Evolutionary conservation across 2,797 vertebrate genomes (phyloP), one percentile per base, ranked within the genome.

Genomic region (Neopelma chrysocephalum): DNA sequence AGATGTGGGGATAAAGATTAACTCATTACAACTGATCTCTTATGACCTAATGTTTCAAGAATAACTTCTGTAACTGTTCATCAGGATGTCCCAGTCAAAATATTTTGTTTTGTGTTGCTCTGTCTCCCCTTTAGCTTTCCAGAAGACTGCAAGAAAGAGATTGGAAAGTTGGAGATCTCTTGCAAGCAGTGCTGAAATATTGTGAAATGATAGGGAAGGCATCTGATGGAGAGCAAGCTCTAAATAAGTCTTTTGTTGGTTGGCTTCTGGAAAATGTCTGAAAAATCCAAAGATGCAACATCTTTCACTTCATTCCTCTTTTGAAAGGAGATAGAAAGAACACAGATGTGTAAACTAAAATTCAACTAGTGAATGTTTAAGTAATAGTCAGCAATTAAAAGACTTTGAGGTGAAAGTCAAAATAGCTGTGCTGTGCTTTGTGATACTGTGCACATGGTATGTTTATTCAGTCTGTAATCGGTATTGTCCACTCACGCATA

Each of bases 251-350:
- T 31, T 98, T 99, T 53, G 99, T 99, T 82, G 96, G 98, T 53
- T 99, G 99, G 99, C 98, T 99, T 91, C 97, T 99, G 96, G 99
- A 99, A 94, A 98, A 98, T 31, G 57, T 97, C 72, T 99, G 99
- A 98, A 93, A 92, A 66, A 85, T 78, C 82, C 88, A 91, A 88
- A 90, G 69, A 82, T 82, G 40, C 45, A 66, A 42, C 65, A 23
- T 48, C 76, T 79, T 96, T 61, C 82, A 16, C 66, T 93, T 92
- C 94, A 90, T 93, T 95, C 90, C 84, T 90, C 95, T 95, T 97
- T 94, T 86, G 76, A 91, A 96, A 90, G 93, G 64, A 85, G 40
- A 60, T n/a, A 53, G 68, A 76, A 95, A 58, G 82, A 96, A 82
- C 50, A 78, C 64, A 91, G 94, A 90, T 80, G 25, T 57, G 56